Evolutionary conservation across 2,888 invertebrate species (phyloP).

Genomic region (Noctua comes): DNA sequence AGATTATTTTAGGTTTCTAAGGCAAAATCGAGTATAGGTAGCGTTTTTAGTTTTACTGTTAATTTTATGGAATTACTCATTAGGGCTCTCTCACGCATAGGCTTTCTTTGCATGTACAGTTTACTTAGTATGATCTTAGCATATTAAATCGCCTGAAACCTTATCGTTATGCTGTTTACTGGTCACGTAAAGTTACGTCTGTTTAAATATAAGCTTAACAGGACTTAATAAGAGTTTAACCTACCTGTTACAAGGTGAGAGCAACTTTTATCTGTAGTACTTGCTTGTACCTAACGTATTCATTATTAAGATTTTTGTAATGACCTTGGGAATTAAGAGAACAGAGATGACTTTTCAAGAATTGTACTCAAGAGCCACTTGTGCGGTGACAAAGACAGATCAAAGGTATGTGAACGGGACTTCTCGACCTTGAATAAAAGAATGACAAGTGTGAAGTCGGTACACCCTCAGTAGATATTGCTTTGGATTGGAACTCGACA

Average conservation of each 20-base stretch:
- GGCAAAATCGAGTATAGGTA: background rate
- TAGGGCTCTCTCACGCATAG: background rate
- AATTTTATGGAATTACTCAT: slow-evolving; percentile 7
- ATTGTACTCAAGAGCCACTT: slow-evolving; percentile 17
- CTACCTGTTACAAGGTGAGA: background rate
- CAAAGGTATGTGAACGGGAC: slow-evolving; percentile 18
- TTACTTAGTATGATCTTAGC: background rate
- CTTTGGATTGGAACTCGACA: slow-evolving; percentile 34
- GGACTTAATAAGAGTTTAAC: background rate
- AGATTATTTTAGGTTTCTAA: background rate
- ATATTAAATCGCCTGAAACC: background rate
- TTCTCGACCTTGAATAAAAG: slow-evolving; percentile 32
- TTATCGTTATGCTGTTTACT: slow-evolving; percentile 18
- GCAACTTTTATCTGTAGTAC: background rate
- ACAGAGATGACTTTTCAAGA: background rate
- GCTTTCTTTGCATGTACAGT: slow-evolving; percentile 12
- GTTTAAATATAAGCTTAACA: background rate
- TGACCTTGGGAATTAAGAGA: background rate
- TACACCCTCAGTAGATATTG: background rate
- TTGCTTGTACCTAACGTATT: background rate
- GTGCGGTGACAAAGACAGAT: slow-evolving; percentile 5
- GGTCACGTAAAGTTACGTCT: slow-evolving; percentile 2
- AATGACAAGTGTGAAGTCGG: slow-evolving; percentile 24
- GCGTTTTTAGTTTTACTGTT: slow-evolving; percentile 5
- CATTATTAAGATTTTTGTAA: background rate